Evolutionary conservation across 2,797 vertebrate species (phyloP), one percentile per base, ranked within the genome.

Genomic region (Tadarida brasiliensis): DNA sequence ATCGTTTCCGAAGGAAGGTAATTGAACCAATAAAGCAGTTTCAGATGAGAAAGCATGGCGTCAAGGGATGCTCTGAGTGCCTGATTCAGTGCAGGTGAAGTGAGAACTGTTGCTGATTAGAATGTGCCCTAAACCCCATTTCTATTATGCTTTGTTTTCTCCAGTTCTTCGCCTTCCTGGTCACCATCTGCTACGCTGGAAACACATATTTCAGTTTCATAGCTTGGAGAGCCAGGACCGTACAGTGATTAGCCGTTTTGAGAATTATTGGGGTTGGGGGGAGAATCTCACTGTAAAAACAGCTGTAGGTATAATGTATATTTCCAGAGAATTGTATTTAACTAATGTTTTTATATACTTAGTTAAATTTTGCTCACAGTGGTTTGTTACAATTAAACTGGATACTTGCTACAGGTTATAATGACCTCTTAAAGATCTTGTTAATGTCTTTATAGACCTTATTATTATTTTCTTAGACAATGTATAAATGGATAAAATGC

Each of bases 171-270:
- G 99, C 99, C 97, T 99, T 99, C 3, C 14, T 99, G 97, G 99
- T 99, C 95, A 99, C 99, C 81, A 98, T 99, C 97, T 99, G 99
- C 98, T 99, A 99, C 26, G 98, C 99, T 96, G 99, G 98, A 97
- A 99, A 99, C 97, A 98, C 98, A 0, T 99, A 98, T 96, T 98
- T 99, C 97, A 99, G 99, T 98, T 99, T 99, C 97, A 97, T 97
- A 95, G 98, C 98, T 49, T 99, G 99, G 99, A 98, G 96, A 98
- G 98, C 98, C 96, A 97, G 98, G 96, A 99, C 98, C 96, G 96
- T 97, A 73, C 98, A 98, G 97, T 98, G 97, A 98, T 96, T 77
- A 44, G 71, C 87, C 89, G 89, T 91, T 96, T 68, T 5, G 33
- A 94, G 80, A 90, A 87, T 92, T 61, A 49, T 76, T 94, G 76